These are phyloP conservation scores for Hippopotamus amphibius DNA, from an alignment of 2,113 vertebrate genomes.

Conservation along the genomic window DNA sequence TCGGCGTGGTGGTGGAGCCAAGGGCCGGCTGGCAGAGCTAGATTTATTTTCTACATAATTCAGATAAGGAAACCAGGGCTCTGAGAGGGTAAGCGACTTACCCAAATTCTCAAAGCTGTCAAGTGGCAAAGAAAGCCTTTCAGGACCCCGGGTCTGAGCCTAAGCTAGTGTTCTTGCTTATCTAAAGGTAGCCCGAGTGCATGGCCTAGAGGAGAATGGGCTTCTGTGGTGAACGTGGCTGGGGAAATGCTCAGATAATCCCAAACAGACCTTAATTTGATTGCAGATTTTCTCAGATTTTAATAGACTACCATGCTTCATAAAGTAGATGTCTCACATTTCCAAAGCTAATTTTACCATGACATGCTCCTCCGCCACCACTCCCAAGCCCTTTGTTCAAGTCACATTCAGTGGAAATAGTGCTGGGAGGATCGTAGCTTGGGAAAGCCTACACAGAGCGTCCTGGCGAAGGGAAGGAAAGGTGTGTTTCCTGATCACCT, in stretches of 20 bases:
- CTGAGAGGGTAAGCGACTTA: background rate
- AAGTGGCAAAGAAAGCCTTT: background rate
- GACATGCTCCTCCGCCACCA: background rate
- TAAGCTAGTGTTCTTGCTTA: background rate
- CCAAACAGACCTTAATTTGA: background rate
- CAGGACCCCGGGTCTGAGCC: background rate
- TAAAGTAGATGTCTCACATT: background rate
- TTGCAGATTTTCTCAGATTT: background rate
- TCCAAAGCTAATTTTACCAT: background rate
- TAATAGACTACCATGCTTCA: background rate
- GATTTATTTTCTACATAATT: background rate
- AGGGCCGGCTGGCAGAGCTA: slow-evolving; percentile 65
- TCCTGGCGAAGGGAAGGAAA: background rate
- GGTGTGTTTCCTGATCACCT: background rate
- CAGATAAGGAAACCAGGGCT: background rate
- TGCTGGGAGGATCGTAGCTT: background rate
- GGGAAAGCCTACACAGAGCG: background rate
- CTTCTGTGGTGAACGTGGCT: background rate
- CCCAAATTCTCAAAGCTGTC: background rate
- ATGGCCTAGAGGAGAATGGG: background rate
- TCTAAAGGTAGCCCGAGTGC: background rate
- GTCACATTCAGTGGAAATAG: background rate
- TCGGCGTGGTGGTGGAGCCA: background rate
- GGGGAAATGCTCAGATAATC: background rate
- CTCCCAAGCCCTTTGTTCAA: background rate